These are phyloP conservation scores for Carollia perspicillata DNA, from an alignment of 2,113 vertebrate genomes.

Conservation along the genomic window DNA sequence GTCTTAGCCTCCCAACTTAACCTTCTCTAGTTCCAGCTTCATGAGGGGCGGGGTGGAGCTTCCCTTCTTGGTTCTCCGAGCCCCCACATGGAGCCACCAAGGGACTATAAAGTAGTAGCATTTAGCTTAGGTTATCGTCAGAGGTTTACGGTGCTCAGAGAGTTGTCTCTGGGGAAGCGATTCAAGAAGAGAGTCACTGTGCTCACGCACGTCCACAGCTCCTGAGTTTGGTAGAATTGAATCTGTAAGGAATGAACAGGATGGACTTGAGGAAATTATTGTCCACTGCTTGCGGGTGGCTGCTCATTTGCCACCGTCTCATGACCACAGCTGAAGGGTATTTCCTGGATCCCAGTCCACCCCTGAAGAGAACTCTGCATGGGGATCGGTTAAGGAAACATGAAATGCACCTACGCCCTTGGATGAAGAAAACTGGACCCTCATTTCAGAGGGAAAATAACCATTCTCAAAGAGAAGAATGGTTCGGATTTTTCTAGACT, in stretches of 20 bases:
- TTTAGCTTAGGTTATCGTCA: neutral
- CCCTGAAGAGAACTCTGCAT: neutral
- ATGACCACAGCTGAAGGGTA: fast-evolving
- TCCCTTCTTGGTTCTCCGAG: neutral
- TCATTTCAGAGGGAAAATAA: neutral
- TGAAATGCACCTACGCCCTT: neutral
- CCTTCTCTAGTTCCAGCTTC: neutral
- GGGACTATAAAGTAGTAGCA: neutral
- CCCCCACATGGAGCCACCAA: neutral
- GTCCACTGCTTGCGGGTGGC: neutral
- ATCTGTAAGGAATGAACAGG: neutral
- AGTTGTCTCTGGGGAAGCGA: neutral
- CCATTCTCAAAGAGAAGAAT: neutral
- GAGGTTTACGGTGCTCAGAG: neutral
- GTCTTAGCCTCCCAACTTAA: neutral
- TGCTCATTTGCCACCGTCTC: neutral
- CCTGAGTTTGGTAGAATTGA: neutral
- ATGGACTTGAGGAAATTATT: neutral
- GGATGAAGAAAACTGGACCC: neutral
- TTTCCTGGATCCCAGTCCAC: neutral
- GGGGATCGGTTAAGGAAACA: neutral
- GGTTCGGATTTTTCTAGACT: neutral
- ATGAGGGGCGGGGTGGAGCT: neutral
- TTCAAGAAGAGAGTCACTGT: neutral
- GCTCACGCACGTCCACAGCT: neutral